phyloP scores from a whole-genome alignment of 92 coral and sea anemone species.

The Parazoanthus darwini region DNA sequence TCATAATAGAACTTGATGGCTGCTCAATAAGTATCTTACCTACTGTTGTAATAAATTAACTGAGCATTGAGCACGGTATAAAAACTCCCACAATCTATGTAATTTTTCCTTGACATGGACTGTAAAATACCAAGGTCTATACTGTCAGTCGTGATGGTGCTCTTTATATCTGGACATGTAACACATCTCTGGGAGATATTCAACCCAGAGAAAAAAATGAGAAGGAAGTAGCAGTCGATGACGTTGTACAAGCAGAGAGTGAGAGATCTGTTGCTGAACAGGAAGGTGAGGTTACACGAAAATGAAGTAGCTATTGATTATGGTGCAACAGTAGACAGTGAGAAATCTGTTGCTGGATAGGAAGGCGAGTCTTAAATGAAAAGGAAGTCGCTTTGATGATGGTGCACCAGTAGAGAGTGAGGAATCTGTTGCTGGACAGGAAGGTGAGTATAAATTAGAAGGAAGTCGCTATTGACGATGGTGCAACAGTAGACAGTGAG shows the following conservation, averaged over 20 bases:
- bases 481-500: too few relatives aligned
- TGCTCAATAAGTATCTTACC: too few relatives aligned
- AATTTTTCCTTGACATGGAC: neutral
- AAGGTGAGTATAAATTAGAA: neutral
- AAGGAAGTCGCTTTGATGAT: neutral
- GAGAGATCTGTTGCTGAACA: neutral
- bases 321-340: neutral
- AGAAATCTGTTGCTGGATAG: neutral
- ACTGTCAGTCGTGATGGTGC: constrained; percentile 91
- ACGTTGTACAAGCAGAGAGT: neutral
- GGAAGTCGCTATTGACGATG: too few relatives aligned
- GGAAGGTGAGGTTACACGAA: neutral
- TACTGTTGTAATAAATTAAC: neutral
- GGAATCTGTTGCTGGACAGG: neutral
- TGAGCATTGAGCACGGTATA: neutral
- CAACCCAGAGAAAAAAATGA: constrained; percentile 46
- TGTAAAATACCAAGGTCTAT: constrained; percentile 60
- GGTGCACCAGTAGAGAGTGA: neutral
- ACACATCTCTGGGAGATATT: constrained; percentile 52
- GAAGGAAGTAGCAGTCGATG: constrained; percentile 40
- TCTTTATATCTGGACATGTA: constrained; percentile 81
- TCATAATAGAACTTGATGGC: too few relatives aligned
- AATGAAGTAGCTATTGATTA: constrained; percentile 33
- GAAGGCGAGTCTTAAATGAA: neutral
- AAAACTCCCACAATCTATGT: neutral